A percentile compares a stretch with the other conserved stretches of the same genome.
phyloP scores from a whole-genome alignment of 2,113 vertebrate genomes.

The Junco hyemalis region DNA sequence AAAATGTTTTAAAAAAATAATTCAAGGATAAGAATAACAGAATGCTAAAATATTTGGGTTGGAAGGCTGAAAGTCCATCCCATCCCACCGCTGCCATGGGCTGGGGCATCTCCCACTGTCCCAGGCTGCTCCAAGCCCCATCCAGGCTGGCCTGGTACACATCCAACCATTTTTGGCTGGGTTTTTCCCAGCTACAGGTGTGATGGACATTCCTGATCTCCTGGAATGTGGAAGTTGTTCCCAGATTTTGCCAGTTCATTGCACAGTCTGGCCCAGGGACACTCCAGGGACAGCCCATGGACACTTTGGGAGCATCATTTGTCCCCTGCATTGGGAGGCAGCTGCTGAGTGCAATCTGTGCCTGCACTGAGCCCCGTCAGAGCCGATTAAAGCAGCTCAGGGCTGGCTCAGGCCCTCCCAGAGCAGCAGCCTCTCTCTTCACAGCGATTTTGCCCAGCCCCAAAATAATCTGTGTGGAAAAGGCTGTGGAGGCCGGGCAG shows the following conservation, averaged over 20 bases:
- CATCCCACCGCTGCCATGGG: neutral
- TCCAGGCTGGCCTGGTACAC: neutral
- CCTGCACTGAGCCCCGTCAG: neutral
- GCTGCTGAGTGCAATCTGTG: neutral
- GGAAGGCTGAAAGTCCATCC: neutral
- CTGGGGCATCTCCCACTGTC: neutral
- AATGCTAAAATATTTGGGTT: neutral
- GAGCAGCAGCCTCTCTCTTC: neutral
- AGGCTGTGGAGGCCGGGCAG: neutral
- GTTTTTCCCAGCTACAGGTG: neutral
- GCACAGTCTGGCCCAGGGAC: neutral
- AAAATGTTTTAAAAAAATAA: neutral
- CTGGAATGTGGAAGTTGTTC: neutral
- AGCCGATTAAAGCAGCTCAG: neutral
- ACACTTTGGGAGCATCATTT: neutral
- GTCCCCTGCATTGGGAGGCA: neutral
- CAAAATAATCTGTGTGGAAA: neutral
- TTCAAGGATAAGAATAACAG: neutral
- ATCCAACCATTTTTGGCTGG: fast-evolving
- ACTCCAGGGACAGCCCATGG: neutral
- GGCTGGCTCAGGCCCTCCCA: neutral
- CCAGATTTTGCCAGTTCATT: neutral
- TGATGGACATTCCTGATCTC: neutral
- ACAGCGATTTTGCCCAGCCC: neutral
- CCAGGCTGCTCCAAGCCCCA: fast-evolving